A percentile compares a stretch with the other conserved stretches of the same genome.
phyloP scores from a whole-genome alignment of 2,797 vertebrate genomes.

The Dendrocincla tyrannina region DNA sequence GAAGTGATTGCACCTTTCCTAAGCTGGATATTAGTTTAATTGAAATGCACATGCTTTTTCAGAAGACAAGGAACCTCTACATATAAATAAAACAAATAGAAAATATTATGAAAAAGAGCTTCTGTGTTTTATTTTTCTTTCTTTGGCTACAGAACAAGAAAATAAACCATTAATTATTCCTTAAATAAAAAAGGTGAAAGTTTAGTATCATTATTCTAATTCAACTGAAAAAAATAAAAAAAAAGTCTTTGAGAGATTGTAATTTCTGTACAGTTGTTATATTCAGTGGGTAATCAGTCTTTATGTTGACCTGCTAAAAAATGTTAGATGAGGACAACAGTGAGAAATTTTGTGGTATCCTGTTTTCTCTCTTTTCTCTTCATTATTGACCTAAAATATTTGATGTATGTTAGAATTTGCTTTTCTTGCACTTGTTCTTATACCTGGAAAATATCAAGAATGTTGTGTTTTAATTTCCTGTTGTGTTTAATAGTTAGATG shows the following conservation, averaged over 20 bases:
- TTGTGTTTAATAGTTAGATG: background rate
- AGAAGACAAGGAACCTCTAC: background rate
- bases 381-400: background rate
- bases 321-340: background rate
- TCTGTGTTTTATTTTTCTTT: background rate
- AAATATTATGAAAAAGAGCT: background rate
- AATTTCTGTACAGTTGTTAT: background rate
- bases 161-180: background rate
- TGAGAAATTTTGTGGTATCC: background rate
- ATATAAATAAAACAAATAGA: background rate
- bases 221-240: background rate
- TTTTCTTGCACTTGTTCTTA: background rate
- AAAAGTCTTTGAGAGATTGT: background rate
- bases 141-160: background rate
- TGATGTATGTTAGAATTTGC: background rate
- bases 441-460: background rate
- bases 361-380: background rate
- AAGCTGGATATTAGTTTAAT: background rate
- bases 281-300: background rate
- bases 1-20: background rate
- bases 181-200: background rate
- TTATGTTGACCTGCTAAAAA: background rate
- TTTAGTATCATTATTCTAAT: background rate
- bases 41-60: background rate
- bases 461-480: background rate